phyloP scores from a whole-genome alignment of 64 coral and sea anemone species.

The Astreopora myriophthalma region DNA sequence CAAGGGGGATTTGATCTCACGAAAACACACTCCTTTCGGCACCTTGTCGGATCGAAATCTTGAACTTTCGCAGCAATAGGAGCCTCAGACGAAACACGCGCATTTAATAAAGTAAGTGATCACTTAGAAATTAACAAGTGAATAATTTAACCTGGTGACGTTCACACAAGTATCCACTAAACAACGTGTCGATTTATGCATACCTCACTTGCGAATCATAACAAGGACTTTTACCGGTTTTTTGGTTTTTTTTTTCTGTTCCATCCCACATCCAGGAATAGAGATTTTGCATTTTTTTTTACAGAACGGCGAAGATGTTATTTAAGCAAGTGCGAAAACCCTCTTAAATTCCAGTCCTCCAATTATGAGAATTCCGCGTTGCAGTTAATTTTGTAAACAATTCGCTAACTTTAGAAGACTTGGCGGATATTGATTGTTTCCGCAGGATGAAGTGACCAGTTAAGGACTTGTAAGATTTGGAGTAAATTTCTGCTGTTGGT shows the following conservation, averaged over 20 bases:
- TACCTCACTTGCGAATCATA: not conserved
- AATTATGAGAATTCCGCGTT: not conserved
- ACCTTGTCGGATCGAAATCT: not conserved
- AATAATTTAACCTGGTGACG: constrained; percentile 37
- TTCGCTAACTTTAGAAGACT: not conserved
- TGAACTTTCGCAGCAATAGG: not conserved
- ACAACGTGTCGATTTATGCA: not conserved
- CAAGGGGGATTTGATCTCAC: not conserved
- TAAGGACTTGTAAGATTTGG: no score
- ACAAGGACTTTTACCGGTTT: not conserved
- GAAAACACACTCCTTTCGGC: not conserved
- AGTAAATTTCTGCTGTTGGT: no score
- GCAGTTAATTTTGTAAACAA: constrained; percentile 8
- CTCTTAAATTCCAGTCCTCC: not conserved
- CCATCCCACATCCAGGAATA: not conserved
- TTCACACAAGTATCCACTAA: not conserved
- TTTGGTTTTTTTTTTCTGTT: not conserved
- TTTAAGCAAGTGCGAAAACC: not conserved
- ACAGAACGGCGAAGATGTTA: not conserved
- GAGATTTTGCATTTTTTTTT: not conserved
- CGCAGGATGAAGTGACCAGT: no score
- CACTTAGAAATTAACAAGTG: not conserved
- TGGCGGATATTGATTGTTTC: not conserved
- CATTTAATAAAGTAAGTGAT: constrained; percentile 8
- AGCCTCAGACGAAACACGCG: not conserved